These are phyloP conservation scores for Drosophila prosaltans DNA, from an alignment of 1,140 invertebrate genomes.

Conservation along the genomic window DNA sequence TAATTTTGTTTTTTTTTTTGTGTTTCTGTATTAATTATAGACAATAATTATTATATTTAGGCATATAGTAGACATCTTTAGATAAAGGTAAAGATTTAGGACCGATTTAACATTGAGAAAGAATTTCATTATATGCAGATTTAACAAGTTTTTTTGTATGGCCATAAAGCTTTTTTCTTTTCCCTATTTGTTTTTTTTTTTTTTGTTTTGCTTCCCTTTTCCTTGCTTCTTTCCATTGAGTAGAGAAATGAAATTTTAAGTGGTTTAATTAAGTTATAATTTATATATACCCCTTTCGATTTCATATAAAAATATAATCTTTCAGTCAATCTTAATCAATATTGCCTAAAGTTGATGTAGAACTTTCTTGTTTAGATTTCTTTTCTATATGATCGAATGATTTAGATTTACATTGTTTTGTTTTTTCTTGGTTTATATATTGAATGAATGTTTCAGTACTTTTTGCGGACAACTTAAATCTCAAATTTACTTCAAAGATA, in stretches of 20 bases:
- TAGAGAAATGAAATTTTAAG: constrained; percentile 18
- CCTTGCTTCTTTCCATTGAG: background rate
- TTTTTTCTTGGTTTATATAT: too few relatives aligned
- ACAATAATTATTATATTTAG: constrained; percentile 47
- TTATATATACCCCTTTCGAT: constrained; percentile 12
- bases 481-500: too few relatives aligned
- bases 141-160: constrained; percentile 31
- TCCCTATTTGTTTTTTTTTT: background rate
- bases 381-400: too few relatives aligned
- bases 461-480: too few relatives aligned
- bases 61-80: background rate
- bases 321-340: too few relatives aligned
- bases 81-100: constrained; percentile 23
- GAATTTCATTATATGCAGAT: constrained; percentile 9
- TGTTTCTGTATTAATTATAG: constrained; percentile 48
- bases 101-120: constrained; percentile 36
- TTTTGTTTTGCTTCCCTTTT: constrained; percentile 29
- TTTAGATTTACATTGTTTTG: too few relatives aligned
- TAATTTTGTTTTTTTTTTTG: constrained; percentile 27
- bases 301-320: background rate
- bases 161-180: constrained; percentile 50
- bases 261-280: background rate
- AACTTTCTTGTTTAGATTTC: too few relatives aligned
- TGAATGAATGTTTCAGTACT: too few relatives aligned
- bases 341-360: too few relatives aligned